phyloP scores from a whole-genome alignment of 2,797 vertebrate species.

The Malacoctenus gilli region DNA sequence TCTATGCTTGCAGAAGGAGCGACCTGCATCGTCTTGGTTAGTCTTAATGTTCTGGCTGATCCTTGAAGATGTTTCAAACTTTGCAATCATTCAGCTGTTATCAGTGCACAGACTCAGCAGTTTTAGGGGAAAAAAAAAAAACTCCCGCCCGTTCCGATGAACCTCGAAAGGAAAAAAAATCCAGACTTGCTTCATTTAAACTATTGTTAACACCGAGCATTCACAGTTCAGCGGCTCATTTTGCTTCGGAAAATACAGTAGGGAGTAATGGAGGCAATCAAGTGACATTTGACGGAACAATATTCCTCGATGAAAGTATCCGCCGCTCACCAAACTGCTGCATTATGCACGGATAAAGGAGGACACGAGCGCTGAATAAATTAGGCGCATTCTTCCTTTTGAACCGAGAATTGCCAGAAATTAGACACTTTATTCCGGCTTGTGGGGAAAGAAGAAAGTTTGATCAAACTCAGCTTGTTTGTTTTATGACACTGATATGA shows the following conservation, averaged over 20 bases:
- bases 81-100: conserved; percentile 13
- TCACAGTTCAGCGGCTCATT: conserved; percentile 28
- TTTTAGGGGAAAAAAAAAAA: conserved; percentile 22
- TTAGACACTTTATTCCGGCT: conserved; percentile 23
- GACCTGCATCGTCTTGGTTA: no score
- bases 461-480: conserved; percentile 48
- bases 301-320: conserved; percentile 22
- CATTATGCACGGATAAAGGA: conserved; percentile 21
- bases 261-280: conserved; percentile 36
- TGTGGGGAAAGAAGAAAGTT: conserved; percentile 30
- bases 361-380: conserved; percentile 11
- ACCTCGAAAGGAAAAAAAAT: conserved; percentile 26
- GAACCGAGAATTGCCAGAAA: conserved; percentile 20
- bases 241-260: conserved; percentile 29
- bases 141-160: conserved; percentile 27
- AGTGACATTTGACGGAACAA: conserved; percentile 30
- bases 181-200: conserved; percentile 51
- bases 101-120: conserved; percentile 16
- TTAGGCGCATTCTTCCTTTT: conserved; percentile 14
- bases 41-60: no score
- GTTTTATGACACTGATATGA: conserved; percentile 38
- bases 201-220: conserved; percentile 32
- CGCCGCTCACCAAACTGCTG: conserved; percentile 17
- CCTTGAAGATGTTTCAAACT: conserved; percentile 11
- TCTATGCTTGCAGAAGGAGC: background rate